Evolutionary conservation across 2,113 vertebrate genomes (phyloP).

Genomic region (Hippocampus zosterae): DNA sequence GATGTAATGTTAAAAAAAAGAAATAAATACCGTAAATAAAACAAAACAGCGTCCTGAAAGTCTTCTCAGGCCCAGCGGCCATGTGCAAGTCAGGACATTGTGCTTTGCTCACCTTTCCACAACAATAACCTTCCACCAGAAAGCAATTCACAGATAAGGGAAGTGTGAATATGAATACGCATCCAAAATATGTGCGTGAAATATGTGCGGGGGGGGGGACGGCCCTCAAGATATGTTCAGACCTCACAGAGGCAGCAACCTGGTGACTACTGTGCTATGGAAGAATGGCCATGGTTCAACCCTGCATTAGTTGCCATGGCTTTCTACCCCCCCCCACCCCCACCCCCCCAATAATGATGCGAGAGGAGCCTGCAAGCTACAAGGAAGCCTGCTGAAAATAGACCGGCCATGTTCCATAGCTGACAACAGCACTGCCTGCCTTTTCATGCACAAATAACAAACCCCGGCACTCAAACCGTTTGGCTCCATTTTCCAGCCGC

Average conservation of each 20-base stretch:
- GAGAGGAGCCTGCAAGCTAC: slow-evolving; percentile 64
- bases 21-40: too few relatives aligned
- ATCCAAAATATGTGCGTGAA: background rate
- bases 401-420: slow-evolving; percentile 58
- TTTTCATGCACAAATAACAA: slow-evolving; percentile 46
- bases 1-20: background rate
- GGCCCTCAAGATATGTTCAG: background rate
- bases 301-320: slow-evolving; percentile 72
- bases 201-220: too few relatives aligned
- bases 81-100: background rate
- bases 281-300: slow-evolving; percentile 51
- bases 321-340: slow-evolving; percentile 38
- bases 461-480: slow-evolving; percentile 39
- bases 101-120: background rate
- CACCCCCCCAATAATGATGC: slow-evolving; percentile 58
- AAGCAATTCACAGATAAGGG: slow-evolving; percentile 19
- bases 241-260: slow-evolving; percentile 25
- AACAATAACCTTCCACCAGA: slow-evolving; percentile 16
- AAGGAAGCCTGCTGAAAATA: slow-evolving; percentile 70
- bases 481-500: slow-evolving; percentile 20
- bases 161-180: slow-evolving; percentile 28
- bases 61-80: background rate
- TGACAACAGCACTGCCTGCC: slow-evolving; percentile 52
- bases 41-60: background rate
- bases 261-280: slow-evolving; percentile 47